phyloP scores from a whole-genome alignment of 1,140 invertebrate genomes.

The Achroia grisella region DNA sequence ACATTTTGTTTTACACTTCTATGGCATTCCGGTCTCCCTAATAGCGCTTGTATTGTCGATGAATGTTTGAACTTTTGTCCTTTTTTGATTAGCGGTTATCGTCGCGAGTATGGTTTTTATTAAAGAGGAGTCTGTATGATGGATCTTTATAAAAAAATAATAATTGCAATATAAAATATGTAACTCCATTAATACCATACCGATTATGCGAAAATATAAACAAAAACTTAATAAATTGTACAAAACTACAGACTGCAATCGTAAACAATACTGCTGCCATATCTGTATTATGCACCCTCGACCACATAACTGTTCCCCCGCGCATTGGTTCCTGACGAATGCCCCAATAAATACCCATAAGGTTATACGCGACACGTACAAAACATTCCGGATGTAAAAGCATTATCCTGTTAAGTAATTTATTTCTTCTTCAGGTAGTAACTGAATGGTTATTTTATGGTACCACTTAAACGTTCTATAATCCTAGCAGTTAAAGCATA shows the following conservation, averaged over 20 bases:
- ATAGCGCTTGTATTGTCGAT: conserved; percentile 50
- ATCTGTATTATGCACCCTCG: conserved; percentile 58
- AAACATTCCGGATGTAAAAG: conserved; percentile 65
- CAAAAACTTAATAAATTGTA: conserved; percentile 51
- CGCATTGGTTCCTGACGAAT: conserved; percentile 61
- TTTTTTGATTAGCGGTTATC: conserved; percentile 68
- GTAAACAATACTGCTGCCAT: conserved; percentile 45
- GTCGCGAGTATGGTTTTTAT: conserved; percentile 46
- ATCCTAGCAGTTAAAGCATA: conserved; percentile 54
- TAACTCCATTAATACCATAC: too few species aligned
- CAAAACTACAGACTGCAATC: conserved; percentile 32
- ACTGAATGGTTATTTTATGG: conserved; percentile 60
- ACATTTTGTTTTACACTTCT: conserved; percentile 39
- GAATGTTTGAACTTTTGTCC: conserved; percentile 68
- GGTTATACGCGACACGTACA: conserved; percentile 62
- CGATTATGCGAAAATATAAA: not conserved
- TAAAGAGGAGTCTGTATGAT: conserved; percentile 15
- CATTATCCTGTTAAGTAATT: conserved; percentile 70
- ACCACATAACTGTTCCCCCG: conserved; percentile 57
- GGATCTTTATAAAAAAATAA: too few species aligned
- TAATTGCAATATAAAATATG: too few species aligned
- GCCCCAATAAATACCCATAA: conserved; percentile 67
- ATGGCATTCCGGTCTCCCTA: conserved; percentile 36
- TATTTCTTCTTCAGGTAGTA: conserved; percentile 66
- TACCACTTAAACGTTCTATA: conserved; percentile 61